Conservation (phyloP, 2,888 invertebrate species). For the Acronicta alni region DNA sequence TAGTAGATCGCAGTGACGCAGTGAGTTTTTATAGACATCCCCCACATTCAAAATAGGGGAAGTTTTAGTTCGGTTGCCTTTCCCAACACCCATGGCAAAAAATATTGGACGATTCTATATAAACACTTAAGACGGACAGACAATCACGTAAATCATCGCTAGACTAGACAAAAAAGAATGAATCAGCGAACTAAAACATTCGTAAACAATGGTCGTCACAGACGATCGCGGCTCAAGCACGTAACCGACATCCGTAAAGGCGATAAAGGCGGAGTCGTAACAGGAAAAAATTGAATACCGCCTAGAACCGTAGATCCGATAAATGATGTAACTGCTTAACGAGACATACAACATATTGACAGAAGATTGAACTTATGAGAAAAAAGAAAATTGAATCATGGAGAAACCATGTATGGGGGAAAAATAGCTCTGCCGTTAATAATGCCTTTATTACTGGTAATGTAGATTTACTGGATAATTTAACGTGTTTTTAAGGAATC, state of each 20-base stretch:
- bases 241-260: slow-evolving; percentile 65
- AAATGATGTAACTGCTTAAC: slow-evolving; percentile 44
- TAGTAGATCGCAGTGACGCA: too few species aligned
- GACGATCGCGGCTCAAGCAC: slow-evolving; percentile 57
- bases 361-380: slow-evolving; percentile 19
- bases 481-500: too few species aligned
- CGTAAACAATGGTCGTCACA: slow-evolving; percentile 46
- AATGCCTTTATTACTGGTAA: neutral
- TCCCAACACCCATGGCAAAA: neutral
- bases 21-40: too few species aligned
- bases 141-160: slow-evolving; percentile 1
- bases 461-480: neutral
- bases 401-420: neutral
- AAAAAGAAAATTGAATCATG: slow-evolving; percentile 20
- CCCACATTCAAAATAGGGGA: too few species aligned
- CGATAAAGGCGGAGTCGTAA: slow-evolving; percentile 26
- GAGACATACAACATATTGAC: slow-evolving; percentile 30
- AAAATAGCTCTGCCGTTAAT: neutral
- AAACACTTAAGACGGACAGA: neutral
- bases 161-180: slow-evolving; percentile 45
- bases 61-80: too few species aligned
- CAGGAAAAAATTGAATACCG: slow-evolving; percentile 34
- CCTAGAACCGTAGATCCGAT: slow-evolving; percentile 50
- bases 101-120: neutral
- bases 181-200: slow-evolving; percentile 36